Base-by-base conservation (phyloP, 2,797 vertebrate genomes). In the Mus caroli region DNA sequence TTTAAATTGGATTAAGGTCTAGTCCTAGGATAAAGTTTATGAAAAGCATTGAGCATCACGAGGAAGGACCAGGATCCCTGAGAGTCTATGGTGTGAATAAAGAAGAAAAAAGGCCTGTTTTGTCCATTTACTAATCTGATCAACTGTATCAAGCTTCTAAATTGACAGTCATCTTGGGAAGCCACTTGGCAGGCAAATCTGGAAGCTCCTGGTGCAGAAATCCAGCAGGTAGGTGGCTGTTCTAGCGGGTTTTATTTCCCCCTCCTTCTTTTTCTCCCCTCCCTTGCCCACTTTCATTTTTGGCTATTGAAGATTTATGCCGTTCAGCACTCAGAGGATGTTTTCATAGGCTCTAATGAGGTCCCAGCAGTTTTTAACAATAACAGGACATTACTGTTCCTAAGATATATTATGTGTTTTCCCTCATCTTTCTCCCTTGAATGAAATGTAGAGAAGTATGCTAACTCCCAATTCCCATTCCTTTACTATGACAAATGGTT, bases 281-380 rank as follows among this genome's bases (percentile, higher is more conserved):
- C 84, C 24, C 40, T 78, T 97, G 82, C 79, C 67, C 75, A 46
- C 95, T 88, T 96, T 97, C 97, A 96, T 97, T 97, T 95, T 97
- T 97, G 96, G 97, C 98, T 97, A 94, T 89, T 83, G 87, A 92
- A 98, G 98, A 99, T 99, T 99, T 98, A 99, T 97, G 98, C 98
- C 97, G 98, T 97, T 97, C 97, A 40, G 98, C 98, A 97, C 98
- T 98, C 97, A 98, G 98, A 98, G 98, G 98, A 98, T 99, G 98
- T 98, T 99, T 99, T 98, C 98, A 98, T 98, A 99, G 98, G 97
- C 98, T 98, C 98, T 99, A 99, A 99, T 99, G 98, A 99, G 98
- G 98, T 99, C 99, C 99, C 99, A 98, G 98, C 97, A 98, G 98
- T 98, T 98, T 98, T 98, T 98, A 99, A 99, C 98, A 98, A 99